Evolutionary conservation across 2,888 invertebrate species (phyloP).

Genomic region (Embidobia sp.): DNA sequence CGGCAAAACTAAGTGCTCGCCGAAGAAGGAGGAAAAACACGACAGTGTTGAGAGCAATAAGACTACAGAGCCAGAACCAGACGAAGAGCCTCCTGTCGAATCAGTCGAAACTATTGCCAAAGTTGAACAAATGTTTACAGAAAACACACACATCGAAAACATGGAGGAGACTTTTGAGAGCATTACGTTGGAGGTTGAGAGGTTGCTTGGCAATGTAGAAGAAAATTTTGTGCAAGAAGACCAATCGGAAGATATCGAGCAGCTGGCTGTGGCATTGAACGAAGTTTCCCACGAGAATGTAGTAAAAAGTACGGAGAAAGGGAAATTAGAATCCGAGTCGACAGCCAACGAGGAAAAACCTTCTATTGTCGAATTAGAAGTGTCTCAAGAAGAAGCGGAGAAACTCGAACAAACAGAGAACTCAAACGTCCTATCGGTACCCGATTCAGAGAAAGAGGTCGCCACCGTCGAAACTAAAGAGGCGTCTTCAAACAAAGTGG

Average conservation of each 20-base stretch:
- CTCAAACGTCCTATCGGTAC: no score
- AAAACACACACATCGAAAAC: no score
- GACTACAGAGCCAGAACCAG: background rate
- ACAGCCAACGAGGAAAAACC: no score
- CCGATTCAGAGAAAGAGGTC: no score
- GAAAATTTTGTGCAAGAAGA: slow-evolving; percentile 12
- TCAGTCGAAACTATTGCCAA: no score
- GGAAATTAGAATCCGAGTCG: no score
- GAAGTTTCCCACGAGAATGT: slow-evolving; percentile 20
- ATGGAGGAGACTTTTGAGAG: slow-evolving; percentile 78
- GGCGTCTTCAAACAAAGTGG: no score
- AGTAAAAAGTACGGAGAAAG: no score
- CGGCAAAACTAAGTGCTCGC: slow-evolving; percentile 34
- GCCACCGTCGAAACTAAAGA: no score
- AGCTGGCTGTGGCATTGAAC: slow-evolving; percentile 24
- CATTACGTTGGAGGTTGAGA: slow-evolving; percentile 76
- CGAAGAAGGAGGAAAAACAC: slow-evolving; percentile 30
- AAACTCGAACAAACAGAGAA: no score
- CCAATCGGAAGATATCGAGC: slow-evolving; percentile 48
- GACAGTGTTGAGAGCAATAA: slow-evolving; percentile 12
- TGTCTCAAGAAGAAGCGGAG: no score
- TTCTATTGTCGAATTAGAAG: no score
- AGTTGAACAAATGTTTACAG: background rate
- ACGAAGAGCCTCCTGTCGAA: background rate
- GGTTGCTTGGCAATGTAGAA: slow-evolving; percentile 67